Evolutionary conservation across 2,888 invertebrate genomes (phyloP), one percentile per base, ranked within the genome.

Genomic region (Eutolmus rufibarbis): DNA sequence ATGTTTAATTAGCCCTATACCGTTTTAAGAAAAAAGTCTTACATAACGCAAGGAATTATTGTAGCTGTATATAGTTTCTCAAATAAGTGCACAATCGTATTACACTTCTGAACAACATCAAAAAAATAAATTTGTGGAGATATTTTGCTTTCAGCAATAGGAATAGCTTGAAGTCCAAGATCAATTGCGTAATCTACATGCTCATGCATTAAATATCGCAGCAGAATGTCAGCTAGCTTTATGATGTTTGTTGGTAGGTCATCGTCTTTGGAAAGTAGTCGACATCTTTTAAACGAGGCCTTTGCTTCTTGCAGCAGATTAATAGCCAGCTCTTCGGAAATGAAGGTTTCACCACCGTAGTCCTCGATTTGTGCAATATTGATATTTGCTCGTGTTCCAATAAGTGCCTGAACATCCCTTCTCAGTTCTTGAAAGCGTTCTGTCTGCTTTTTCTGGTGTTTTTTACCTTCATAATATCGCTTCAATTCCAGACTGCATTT

Each of bases 151-250:
- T 99, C 99, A 0, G 96, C 96, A 43, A 97, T 95, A 0, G 98
- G 98, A 89, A 98, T 96, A 31, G 96, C 96, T 91, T 97, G 97
- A 78, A 99, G 93, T 0, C 98, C 99, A 76, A 99, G 92, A 91
- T 99, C 99, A 5, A 99, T 93, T 0, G 99, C 99, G 92, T 99
- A 99, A 92, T 98, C 98, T 0, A 99, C 97, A 91, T 99, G 99
- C 90, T 99, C 98, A 1, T 95, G 95, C 90, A 98, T 95, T 23
- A 99, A 93, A 91, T 96, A 96, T 89, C 97, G 96, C 37, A 98
- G 93, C 85, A 98, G 92, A 76, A 97, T 95, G 89, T 98, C 98
- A 88, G 98, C 94, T 19, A 99, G 94, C 89, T 96, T 95, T 0
- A 95, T 93, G 0, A 97, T 96, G 90, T 98, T 98, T 5, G 93